These are phyloP conservation scores for Macrosoma leucophasiata DNA, from an alignment of 2,888 invertebrate genomes.

Conservation along the genomic window DNA sequence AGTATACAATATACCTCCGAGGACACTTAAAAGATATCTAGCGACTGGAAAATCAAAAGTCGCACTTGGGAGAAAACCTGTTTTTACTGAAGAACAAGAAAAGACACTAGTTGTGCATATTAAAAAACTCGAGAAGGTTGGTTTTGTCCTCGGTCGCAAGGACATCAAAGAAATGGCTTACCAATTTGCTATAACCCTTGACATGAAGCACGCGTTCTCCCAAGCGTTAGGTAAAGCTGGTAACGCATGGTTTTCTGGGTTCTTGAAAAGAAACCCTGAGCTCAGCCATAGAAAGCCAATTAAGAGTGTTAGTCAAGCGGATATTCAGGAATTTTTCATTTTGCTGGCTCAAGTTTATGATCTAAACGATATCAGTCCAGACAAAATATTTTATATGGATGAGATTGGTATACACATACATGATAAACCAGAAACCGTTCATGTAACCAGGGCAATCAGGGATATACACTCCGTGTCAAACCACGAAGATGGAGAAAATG, in stretches of 20 bases:
- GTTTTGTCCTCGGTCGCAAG: constrained; percentile 16
- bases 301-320: too few relatives aligned
- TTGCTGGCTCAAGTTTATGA: too few relatives aligned
- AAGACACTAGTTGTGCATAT: constrained; percentile 4
- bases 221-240: not conserved
- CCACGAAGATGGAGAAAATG: too few relatives aligned
- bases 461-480: too few relatives aligned
- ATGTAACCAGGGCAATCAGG: too few relatives aligned
- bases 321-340: too few relatives aligned
- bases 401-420: too few relatives aligned
- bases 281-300: too few relatives aligned
- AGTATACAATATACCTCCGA: constrained; percentile 8
- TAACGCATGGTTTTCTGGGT: not conserved
- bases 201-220: constrained; percentile 11
- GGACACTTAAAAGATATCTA: constrained; percentile 11
- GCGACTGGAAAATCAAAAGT: constrained; percentile 1
- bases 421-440: too few relatives aligned
- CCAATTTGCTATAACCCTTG: constrained; percentile 14
- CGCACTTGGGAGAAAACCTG: constrained; percentile 1
- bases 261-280: too few relatives aligned
- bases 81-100: constrained; percentile 5
- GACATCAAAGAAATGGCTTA: constrained; percentile 19
- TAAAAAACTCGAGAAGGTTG: constrained; percentile 12
- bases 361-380: too few relatives aligned
- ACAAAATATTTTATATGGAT: too few relatives aligned